Conservation (phyloP, 1,140 invertebrate species). For the Goniozus legneri region DNA sequence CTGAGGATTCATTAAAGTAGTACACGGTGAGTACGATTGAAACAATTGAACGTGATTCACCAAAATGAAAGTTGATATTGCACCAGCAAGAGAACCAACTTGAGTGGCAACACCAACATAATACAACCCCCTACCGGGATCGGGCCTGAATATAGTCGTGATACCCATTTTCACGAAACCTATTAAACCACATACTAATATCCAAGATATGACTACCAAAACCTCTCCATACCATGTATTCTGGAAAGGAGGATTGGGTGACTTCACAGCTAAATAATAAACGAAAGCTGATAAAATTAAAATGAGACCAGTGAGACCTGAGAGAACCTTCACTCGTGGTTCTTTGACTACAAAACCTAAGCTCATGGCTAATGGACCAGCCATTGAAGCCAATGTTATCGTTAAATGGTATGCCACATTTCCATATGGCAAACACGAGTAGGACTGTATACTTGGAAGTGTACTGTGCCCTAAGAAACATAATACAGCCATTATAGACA, state of each 20-base stretch:
- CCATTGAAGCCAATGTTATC: conserved; percentile 76
- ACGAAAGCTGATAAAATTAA: conserved; percentile 63
- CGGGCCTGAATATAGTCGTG: conserved; percentile 64
- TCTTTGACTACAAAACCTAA: conserved; percentile 71
- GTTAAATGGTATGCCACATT: conserved; percentile 77
- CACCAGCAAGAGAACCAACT: conserved; percentile 74
- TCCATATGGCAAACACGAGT: conserved; percentile 85
- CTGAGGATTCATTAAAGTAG: conserved; percentile 16
- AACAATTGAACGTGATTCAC: conserved; percentile 72
- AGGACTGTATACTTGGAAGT: conserved; percentile 81
- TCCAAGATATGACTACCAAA: conserved; percentile 69
- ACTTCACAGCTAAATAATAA: conserved; percentile 67
- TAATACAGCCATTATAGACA: conserved; percentile 57
- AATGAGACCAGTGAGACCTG: conserved; percentile 54
- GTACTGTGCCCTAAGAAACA: conserved; percentile 74
- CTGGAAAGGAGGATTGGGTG: conserved; percentile 71
- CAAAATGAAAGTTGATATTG: conserved; percentile 68
- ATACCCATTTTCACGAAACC: conserved; percentile 82
- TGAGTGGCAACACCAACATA: conserved; percentile 77
- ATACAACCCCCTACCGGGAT: conserved; percentile 61
- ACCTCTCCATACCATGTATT: conserved; percentile 58
- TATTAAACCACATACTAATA: conserved; percentile 64
- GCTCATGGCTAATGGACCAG: conserved; percentile 80
- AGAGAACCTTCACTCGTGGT: conserved; percentile 59
- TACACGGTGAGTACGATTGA: conserved; percentile 40